Evolutionary conservation across 2,113 vertebrate genomes (phyloP), one percentile per base, ranked within the genome.

Genomic region (Etheostoma cragini): DNA sequence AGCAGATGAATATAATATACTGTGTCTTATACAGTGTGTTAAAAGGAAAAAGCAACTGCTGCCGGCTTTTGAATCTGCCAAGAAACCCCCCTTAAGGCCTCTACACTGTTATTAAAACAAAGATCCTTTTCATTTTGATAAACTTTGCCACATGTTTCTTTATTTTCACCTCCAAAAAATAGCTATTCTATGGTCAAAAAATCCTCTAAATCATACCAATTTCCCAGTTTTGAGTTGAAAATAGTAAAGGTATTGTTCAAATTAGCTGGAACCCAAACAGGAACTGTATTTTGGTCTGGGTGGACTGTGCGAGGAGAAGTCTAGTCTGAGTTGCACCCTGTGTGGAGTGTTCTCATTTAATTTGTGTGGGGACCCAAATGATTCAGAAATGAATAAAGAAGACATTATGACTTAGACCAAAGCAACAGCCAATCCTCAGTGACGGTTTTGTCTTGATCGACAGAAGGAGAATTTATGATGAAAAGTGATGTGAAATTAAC

Each of bases 31-130:
- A 6, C 17, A 33, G 7, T 19, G 22, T 17, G 3, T 30, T 35
- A 26, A 19, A 16, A 8, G 4, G 15, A 4, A n/a, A 61, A 77
- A 58, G 45, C 42, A 69, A 19, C 30, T 63, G 63, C 46, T 66
- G 19, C 21, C 2, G 6, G 35, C 42, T 71, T 49, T 52, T 80
- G 22, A 13, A 63, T 72, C 64, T 81, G 56, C 49, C 12, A 6
- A 22, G 45, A 65, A 64, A 49, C n/a, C 10, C 33, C 45, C 68
- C 60, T 2, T n/a, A n/a, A 57, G 61, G 64, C 15, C 63, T 64
- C 21, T 26, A 49, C 38, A 12, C 60, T 61, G 33, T 52, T 60
- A 14, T 47, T 42, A 8, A 62, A 67, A 76, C 75, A 78, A 84
- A 76, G 26, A 72, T 58, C 45, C 56, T 53, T 78, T 71, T 80